Conservation (phyloP, 2,888 invertebrate genomes). For the Helobdella robusta region DNA sequence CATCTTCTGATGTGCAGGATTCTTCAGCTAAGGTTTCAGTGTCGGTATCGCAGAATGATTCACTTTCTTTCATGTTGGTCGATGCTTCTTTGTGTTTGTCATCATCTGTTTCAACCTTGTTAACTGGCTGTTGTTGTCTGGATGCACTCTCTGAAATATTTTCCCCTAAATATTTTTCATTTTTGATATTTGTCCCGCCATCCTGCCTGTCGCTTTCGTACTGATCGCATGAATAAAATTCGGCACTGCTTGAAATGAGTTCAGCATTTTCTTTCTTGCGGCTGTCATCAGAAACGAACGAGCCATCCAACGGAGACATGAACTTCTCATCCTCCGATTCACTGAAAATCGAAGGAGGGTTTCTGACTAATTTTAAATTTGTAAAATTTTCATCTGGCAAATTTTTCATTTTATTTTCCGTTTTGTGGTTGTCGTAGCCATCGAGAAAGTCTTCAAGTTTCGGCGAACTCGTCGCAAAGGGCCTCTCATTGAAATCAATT, state of each 20-base stretch:
- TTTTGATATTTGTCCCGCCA: neutral
- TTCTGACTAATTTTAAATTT: neutral
- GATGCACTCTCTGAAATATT: too few relatives aligned
- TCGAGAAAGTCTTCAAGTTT: slow-evolving; percentile 12
- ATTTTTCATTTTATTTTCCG: neutral
- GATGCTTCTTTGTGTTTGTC: neutral
- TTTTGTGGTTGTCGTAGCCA: neutral
- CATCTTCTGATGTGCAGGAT: neutral
- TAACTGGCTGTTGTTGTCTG: too few relatives aligned
- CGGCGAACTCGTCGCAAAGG: slow-evolving; percentile 22
- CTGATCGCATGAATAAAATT: slow-evolving; percentile 12
- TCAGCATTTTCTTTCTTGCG: neutral
- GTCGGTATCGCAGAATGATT: slow-evolving; percentile 2
- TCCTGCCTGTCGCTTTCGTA: neutral
- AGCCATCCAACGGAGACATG: neutral
- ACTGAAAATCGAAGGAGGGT: neutral
- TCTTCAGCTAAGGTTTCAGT: slow-evolving; percentile 10
- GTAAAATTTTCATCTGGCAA: neutral
- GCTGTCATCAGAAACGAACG: neutral
- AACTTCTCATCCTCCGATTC: slow-evolving; percentile 6
- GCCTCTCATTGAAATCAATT: neutral
- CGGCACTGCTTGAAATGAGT: slow-evolving; percentile 1
- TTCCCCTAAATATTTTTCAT: neutral
- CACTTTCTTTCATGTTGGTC: neutral
- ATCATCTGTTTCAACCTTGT: neutral